Percentiles rank a stretch among this genome's conserved stretches.
Conservation (phyloP, 2,888 invertebrate species). For the Andrena dorsata region DNA sequence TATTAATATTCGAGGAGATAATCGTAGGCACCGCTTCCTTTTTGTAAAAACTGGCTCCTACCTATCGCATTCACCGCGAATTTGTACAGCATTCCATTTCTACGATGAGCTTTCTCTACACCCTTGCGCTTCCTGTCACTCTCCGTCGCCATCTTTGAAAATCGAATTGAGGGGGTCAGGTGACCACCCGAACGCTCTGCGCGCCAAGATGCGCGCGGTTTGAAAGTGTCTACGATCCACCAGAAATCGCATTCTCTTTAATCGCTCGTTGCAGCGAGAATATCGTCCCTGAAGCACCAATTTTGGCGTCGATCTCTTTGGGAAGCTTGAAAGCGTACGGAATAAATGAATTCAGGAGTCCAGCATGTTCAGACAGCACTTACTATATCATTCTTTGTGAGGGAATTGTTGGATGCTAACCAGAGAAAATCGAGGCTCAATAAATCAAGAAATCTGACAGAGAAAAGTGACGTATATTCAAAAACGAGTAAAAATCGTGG, state of each 20-base stretch:
- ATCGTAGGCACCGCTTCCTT: neutral
- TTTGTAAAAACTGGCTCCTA: slow-evolving; percentile 33
- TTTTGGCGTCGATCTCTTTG: neutral
- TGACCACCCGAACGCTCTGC: neutral
- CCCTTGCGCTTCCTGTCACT: slow-evolving; percentile 56
- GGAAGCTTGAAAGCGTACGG: neutral
- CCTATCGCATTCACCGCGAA: slow-evolving; percentile 55
- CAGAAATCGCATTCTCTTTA: neutral
- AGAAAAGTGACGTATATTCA: neutral
- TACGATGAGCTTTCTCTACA: slow-evolving; percentile 50
- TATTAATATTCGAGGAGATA: neutral
- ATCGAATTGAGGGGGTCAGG: neutral
- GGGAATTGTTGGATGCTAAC: neutral
- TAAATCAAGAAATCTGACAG: neutral
- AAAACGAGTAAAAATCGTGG: neutral
- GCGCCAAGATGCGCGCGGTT: slow-evolving; percentile 9
- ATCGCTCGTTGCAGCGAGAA: neutral
- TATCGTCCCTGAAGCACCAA: neutral
- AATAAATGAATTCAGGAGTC: neutral
- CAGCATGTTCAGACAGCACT: neutral
- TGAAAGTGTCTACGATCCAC: slow-evolving; percentile 2
- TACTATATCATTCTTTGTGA: neutral
- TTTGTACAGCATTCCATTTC: slow-evolving; percentile 47
- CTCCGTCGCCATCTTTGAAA: slow-evolving; percentile 60
- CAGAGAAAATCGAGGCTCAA: neutral